Evolutionary conservation across 2,113 vertebrate genomes (phyloP).

Genomic region (Cercopithecus mona): DNA sequence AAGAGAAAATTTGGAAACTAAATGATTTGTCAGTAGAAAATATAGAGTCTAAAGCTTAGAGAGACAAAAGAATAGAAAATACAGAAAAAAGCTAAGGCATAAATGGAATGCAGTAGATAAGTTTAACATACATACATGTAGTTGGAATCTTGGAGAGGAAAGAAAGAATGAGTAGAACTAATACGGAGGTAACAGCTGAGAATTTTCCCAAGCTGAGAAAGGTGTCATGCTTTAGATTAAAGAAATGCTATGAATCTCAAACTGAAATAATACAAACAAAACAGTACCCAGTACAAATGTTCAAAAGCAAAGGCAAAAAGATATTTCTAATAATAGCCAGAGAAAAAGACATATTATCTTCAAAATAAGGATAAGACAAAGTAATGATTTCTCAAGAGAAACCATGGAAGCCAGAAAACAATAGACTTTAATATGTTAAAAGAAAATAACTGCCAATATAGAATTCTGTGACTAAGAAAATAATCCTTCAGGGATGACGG

Average conservation of each 20-base stretch:
- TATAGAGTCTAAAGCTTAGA: neutral
- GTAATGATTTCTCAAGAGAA: neutral
- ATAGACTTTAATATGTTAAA: neutral
- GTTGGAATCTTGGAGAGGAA: neutral
- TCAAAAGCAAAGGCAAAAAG: neutral
- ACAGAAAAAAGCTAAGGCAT: neutral
- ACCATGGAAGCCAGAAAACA: neutral
- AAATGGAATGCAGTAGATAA: neutral
- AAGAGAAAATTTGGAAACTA: neutral
- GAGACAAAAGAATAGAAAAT: neutral
- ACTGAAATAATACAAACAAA: neutral
- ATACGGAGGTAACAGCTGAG: neutral
- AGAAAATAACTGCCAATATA: neutral
- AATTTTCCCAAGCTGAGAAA: neutral
- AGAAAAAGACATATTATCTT: neutral
- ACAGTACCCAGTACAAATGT: neutral
- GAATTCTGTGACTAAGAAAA: neutral
- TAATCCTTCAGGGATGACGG: neutral
- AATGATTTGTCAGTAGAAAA: neutral
- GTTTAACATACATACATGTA: neutral
- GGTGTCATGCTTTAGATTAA: neutral
- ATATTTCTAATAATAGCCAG: neutral
- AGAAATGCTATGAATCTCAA: neutral
- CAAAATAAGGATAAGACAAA: constrained; percentile 11
- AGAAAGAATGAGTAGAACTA: neutral